Conservation (phyloP, 2,113 vertebrate genomes). For the Orcinus orca region DNA sequence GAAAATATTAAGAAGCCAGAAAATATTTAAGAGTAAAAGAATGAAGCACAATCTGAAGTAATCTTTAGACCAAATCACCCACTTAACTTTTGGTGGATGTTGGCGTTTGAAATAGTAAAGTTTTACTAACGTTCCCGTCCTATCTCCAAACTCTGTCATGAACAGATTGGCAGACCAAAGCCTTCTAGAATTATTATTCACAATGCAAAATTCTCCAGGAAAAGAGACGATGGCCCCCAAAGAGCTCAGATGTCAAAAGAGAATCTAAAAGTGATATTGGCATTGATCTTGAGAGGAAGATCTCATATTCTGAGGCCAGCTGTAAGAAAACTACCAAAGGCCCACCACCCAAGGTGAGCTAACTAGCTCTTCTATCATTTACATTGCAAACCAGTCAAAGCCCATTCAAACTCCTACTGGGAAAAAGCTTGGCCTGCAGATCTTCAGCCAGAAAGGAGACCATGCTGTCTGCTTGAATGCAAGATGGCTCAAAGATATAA, state of each 20-base stretch:
- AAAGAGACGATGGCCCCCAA: not conserved
- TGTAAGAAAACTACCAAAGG: not conserved
- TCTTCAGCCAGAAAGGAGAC: not conserved
- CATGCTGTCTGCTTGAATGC: not conserved
- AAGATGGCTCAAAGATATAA: not conserved
- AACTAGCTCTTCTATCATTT: not conserved
- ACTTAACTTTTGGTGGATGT: not conserved
- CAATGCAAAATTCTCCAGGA: not conserved
- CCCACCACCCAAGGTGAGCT: not conserved
- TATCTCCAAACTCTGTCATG: not conserved
- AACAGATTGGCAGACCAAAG: not conserved
- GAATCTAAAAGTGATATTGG: not conserved
- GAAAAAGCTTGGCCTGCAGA: not conserved
- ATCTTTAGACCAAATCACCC: constrained; percentile 6
- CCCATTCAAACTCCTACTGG: not conserved
- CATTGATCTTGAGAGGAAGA: not conserved
- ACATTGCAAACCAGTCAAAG: not conserved
- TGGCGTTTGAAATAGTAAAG: not conserved
- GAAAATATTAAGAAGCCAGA: not conserved
- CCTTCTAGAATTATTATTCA: not conserved
- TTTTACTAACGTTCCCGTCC: not conserved
- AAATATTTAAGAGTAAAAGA: not conserved
- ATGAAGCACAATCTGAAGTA: not conserved
- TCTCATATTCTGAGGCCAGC: not conserved
- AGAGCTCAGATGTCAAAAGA: not conserved